Conservation (phyloP, 2,888 invertebrate species). For the Caenorhabditis wallacei region DNA sequence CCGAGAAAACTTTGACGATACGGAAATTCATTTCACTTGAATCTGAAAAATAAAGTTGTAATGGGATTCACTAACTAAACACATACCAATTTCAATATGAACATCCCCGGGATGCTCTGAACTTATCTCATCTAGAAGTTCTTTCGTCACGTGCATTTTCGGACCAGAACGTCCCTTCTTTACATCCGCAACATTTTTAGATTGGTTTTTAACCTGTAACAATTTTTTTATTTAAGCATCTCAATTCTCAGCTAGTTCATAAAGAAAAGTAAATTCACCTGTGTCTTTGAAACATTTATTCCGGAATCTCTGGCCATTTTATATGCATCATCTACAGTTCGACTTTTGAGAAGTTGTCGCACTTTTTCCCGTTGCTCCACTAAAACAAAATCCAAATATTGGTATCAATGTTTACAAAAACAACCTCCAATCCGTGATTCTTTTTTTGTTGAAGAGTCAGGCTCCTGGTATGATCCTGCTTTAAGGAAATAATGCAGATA, state of each 20-base stretch:
- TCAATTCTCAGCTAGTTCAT: too few species aligned
- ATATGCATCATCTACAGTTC: not conserved
- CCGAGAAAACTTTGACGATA: not conserved
- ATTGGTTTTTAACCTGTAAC: not conserved
- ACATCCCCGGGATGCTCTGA: not conserved
- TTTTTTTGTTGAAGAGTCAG: not conserved
- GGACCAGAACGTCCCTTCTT: not conserved
- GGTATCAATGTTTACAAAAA: not conserved
- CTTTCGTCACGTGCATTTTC: not conserved
- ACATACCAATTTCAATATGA: not conserved
- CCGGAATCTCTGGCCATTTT: not conserved
- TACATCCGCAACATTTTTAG: not conserved
- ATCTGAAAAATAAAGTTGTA: too few species aligned
- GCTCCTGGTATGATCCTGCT: not conserved
- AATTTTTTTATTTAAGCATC: too few species aligned
- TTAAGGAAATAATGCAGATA: not conserved
- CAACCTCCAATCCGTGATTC: not conserved
- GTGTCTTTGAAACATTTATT: not conserved
- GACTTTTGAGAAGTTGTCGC: not conserved
- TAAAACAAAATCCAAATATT: not conserved
- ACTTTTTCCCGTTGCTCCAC: not conserved
- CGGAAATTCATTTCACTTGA: too few species aligned
- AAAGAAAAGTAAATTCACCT: not conserved
- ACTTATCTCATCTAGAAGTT: not conserved
- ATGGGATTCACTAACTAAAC: too few species aligned